A percentile compares a stretch with the other conserved stretches of the same genome.
phyloP scores from a whole-genome alignment of 2,888 invertebrate genomes.

The Orthosia incerta region DNA sequence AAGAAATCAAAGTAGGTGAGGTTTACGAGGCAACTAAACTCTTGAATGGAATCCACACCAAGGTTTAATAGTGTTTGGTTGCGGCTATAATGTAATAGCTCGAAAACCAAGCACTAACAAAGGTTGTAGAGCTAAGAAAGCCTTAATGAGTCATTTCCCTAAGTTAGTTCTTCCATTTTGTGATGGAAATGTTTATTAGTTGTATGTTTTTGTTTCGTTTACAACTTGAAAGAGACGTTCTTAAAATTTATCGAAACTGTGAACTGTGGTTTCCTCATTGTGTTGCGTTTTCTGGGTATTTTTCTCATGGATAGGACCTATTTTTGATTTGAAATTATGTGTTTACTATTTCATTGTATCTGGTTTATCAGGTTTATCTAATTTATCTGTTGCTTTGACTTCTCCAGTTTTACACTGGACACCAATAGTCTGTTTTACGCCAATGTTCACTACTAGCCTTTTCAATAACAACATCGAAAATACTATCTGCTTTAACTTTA shows the following conservation, averaged over 20 bases:
- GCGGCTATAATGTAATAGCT: slow-evolving; percentile 41
- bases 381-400: not conserved
- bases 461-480: not conserved
- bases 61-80: slow-evolving; percentile 58
- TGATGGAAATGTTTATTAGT: slow-evolving; percentile 57
- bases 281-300: not conserved
- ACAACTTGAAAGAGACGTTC: slow-evolving; percentile 43
- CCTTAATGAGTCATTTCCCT: slow-evolving; percentile 55
- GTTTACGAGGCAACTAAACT: slow-evolving; percentile 53
- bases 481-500: not conserved
- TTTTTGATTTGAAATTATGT: not conserved
- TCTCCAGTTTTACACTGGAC: no score
- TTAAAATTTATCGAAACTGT: slow-evolving; percentile 23
- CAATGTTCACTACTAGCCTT: not conserved
- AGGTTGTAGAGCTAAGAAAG: slow-evolving; percentile 34
- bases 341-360: not conserved
- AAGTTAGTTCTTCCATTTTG: slow-evolving; percentile 50
- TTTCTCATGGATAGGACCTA: not conserved
- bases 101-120: slow-evolving; percentile 40
- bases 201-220: slow-evolving; percentile 58
- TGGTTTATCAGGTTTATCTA: not conserved
- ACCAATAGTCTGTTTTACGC: no score
- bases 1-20: slow-evolving; percentile 42
- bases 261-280: slow-evolving; percentile 14
- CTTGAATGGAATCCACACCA: slow-evolving; percentile 42